Conservation (phyloP, 2,888 invertebrate genomes). For the Cryptocheilus praepositus region DNA sequence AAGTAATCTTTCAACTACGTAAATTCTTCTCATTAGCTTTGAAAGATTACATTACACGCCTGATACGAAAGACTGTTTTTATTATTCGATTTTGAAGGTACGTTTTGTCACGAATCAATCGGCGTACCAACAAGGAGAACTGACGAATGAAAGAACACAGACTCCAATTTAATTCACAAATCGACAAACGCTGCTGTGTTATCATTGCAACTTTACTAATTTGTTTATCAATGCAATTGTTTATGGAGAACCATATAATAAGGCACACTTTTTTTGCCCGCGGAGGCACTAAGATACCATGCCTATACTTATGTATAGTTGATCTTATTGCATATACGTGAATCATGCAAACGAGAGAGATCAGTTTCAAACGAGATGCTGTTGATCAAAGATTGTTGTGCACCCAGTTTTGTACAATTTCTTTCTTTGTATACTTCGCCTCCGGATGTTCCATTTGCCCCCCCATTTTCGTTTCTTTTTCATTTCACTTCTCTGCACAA, state of each 20-base stretch:
- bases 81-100: not conserved
- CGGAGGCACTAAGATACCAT: conserved; percentile 53
- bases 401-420: conserved; percentile 50
- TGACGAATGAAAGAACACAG: conserved; percentile 10
- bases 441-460: no score
- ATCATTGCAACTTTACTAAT: conserved; percentile 23
- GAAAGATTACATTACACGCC: not conserved
- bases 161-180: conserved; percentile 10
- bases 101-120: not conserved
- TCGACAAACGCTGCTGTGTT: conserved; percentile 10
- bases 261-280: conserved; percentile 55
- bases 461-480: no score
- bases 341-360: conserved; percentile 50
- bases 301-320: conserved; percentile 43
- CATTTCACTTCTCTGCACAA: not conserved
- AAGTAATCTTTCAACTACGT: not conserved
- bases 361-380: conserved; percentile 49
- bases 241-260: conserved; percentile 48
- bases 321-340: conserved; percentile 44
- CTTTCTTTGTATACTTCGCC: conserved; percentile 16
- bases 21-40: not conserved
- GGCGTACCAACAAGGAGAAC: conserved; percentile 1
- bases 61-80: no score
- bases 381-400: conserved; percentile 53
- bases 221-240: conserved; percentile 27